Evolutionary conservation across 2,113 vertebrate genomes (phyloP).

Genomic region (Salvelinus namaycush): DNA sequence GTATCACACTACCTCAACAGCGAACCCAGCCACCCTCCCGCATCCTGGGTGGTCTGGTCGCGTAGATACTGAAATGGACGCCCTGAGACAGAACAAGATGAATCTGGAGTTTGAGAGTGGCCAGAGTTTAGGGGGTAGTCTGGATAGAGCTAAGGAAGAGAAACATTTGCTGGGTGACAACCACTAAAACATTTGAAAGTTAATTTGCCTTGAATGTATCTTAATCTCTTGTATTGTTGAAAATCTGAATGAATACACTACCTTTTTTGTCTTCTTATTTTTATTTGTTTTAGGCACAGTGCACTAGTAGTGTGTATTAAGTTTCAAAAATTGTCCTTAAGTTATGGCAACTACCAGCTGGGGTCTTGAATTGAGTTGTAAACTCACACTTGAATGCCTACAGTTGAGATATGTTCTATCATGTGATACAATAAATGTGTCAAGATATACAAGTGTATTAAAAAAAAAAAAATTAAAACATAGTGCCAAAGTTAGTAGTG

Average conservation of each 20-base stretch:
- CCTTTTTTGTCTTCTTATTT: neutral
- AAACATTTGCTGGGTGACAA: conserved; percentile 47
- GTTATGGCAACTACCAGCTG: no score
- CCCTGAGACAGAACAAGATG: conserved; percentile 64
- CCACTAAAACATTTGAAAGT: neutral
- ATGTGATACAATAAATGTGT: no score
- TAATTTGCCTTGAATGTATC: neutral
- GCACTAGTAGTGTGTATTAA: neutral
- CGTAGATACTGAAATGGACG: conserved; percentile 14
- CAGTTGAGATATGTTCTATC: no score
- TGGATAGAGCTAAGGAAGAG: conserved; percentile 69
- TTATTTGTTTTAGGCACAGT: neutral
- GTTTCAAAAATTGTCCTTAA: neutral
- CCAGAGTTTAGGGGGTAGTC: conserved; percentile 57
- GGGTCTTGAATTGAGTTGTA: no score
- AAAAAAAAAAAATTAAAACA: no score
- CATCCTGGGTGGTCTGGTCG: conserved; percentile 13
- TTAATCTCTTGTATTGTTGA: neutral
- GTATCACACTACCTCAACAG: conserved; percentile 26
- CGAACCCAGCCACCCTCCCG: conserved; percentile 43
- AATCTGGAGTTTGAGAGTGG: conserved; percentile 66
- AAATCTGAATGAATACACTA: neutral
- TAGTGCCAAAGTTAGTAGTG: no score
- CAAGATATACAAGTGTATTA: no score
- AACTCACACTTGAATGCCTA: no score